Evolutionary conservation across 2,113 vertebrate species (phyloP).

Genomic region (Ailurus styani): DNA sequence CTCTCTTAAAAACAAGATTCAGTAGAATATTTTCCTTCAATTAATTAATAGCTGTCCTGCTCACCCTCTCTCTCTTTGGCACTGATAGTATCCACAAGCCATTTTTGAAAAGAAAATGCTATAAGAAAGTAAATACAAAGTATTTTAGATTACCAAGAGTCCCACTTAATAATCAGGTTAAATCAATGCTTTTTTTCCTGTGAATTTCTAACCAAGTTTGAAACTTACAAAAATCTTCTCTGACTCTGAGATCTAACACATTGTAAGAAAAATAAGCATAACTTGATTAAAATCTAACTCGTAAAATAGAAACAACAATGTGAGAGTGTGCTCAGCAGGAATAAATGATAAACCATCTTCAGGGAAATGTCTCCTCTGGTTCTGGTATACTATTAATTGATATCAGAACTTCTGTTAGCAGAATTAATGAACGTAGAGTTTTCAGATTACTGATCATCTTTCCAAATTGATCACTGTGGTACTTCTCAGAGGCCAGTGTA

Average conservation of each 20-base stretch:
- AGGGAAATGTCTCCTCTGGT: background rate
- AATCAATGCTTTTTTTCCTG: slow-evolving; percentile 1
- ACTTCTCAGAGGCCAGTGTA: background rate
- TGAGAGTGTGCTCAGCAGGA: background rate
- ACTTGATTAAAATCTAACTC: background rate
- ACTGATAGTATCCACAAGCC: background rate
- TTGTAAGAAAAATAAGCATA: background rate
- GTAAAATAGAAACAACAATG: background rate
- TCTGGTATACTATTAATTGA: background rate
- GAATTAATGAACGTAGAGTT: slow-evolving; percentile 34
- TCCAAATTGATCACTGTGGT: slow-evolving; percentile 4
- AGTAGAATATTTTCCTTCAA: slow-evolving; percentile 27
- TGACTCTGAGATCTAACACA: background rate
- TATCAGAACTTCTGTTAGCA: background rate
- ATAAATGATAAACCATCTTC: slow-evolving; percentile 12
- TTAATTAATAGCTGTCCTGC: slow-evolving; percentile 32
- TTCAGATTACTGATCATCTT: slow-evolving; percentile 29
- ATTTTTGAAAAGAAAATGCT: slow-evolving; percentile 49
- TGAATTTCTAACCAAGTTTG: slow-evolving; percentile 3
- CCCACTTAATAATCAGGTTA: slow-evolving; percentile 49
- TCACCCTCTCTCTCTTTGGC: slow-evolving; percentile 33
- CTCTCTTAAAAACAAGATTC: slow-evolving; percentile 22
- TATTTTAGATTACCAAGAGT: slow-evolving; percentile 31
- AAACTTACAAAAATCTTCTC: background rate
- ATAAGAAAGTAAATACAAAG: slow-evolving; percentile 19